Base-by-base conservation (phyloP, 2,113 vertebrate genomes). In the Gavia stellata region DNA sequence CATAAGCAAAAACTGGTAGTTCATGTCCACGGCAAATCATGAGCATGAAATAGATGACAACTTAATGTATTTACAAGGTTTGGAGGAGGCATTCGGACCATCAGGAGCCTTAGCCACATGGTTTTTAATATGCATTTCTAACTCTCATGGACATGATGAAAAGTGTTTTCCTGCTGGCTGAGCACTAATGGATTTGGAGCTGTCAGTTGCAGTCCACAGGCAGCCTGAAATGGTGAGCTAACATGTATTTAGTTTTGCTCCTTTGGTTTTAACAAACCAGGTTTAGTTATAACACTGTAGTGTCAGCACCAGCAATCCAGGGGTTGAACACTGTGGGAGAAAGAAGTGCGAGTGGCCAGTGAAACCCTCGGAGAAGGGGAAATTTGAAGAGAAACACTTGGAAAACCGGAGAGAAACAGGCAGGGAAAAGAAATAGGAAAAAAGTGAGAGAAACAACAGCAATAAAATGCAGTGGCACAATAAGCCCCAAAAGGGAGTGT, bases 141-240 rank as follows among this genome's bases (percentile, higher is more conserved):
- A 16, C 75, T 83, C 67, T 95, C 45, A n/a, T 7, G 13, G 68
- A 81, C 70, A 50, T n/a, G 88, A 88, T 86, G 59, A 94, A 70
- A 86, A 94, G 79, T 55, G 72, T 90, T 95, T 95, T 88, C 92
- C 79, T 93, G 79, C 75, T 88, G 88, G 75, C 82, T 96, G 90
- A 90, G 58, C 67, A 81, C 59, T 95, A 93, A 92, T 73, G 75
- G 92, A 88, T 94, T 73, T 83, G 75, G 40, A 94, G 75, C 72
- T 74, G 67, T 42, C 63, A 93, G 59, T 28, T 84, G 65, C 52
- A 92, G 80, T 72, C 92, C 84, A 65, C 61, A 79, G 83, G 86
- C 83, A 96, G 68, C 75, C 80, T 81, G 65, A 81, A 79, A 78
- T 9, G 25, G 31, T 61, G 20, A 84, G 45, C 19, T 79, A 81